These are phyloP conservation scores for Lophotriccus pileatus DNA, from an alignment of 2,797 vertebrate genomes.

Conservation along the genomic window DNA sequence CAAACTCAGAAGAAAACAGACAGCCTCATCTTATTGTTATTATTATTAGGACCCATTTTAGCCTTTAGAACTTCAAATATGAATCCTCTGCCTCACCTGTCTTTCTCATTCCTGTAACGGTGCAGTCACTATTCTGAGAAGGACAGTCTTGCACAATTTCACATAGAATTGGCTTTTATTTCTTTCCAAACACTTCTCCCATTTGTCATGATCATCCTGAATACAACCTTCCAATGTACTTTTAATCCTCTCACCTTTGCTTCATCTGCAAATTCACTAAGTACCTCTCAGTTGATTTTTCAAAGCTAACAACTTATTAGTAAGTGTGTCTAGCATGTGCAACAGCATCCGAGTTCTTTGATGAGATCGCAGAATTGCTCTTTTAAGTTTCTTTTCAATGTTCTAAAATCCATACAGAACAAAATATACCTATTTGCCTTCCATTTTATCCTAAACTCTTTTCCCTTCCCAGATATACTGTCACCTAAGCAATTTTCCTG, in stretches of 20 bases:
- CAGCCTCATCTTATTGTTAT: not conserved
- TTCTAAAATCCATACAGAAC: not conserved
- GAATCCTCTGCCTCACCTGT: not conserved
- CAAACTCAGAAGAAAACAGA: not conserved
- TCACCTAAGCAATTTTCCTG: not conserved
- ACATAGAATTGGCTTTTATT: not conserved
- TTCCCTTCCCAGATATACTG: fast-evolving
- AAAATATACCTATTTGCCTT: not conserved
- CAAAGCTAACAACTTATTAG: not conserved
- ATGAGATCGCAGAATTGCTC: not conserved
- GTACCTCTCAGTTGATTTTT: constrained; percentile 3
- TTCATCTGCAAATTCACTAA: constrained; percentile 21
- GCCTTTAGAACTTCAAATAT: not conserved
- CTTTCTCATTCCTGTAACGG: not conserved
- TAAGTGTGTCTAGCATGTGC: not conserved
- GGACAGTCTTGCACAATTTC: not conserved
- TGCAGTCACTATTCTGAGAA: not conserved
- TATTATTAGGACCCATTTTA: not conserved
- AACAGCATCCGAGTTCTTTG: not conserved
- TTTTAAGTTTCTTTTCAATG: not conserved
- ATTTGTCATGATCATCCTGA: not conserved
- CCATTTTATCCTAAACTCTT: not conserved
- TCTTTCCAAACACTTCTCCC: not conserved
- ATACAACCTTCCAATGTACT: not conserved
- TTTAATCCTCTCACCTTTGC: not conserved